Base-by-base conservation (phyloP, 2,113 vertebrate genomes). In the Callorhinus ursinus region DNA sequence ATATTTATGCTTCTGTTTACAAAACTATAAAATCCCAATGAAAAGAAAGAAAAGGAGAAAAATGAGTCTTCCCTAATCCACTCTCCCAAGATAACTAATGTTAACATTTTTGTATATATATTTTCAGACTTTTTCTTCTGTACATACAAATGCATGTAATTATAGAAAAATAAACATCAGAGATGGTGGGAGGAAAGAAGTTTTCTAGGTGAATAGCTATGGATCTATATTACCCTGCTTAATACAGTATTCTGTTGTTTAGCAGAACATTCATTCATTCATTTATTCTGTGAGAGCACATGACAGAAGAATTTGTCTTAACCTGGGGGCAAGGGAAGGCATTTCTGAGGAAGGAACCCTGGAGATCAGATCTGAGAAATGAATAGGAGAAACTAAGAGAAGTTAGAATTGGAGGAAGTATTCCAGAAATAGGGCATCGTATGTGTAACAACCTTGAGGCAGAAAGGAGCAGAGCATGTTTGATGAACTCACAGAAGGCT, bases 1-100 rank as follows among this genome's bases (percentile, higher is more conserved):
- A 21, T 80, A 69, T 46, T 71, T 67, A 33, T 67, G 63, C 63
- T 33, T 67, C 31, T 67, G 31, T 36, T 80, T 67, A 69, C 15
- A 57, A 77, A 31, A 77, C 42, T 31, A 49, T 77, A 49, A 77
- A 77, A 93, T 87, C 46, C 31, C 57, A 90, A 71, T 87, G 67
- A 81, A 90, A 88, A 82, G 39, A 97, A 84, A 90, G 77, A 65
- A 82, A 95, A 61, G 94, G 82, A 83, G 81, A 92, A 95, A 88
- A 69, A 2, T 88, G 93, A 88, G 36, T 92, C 42, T 96, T 93
- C 15, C 36, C 19, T 80, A 93, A 88, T 65, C 8, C 10, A 81
- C 1, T 49, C 11, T 81, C 51, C 55, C 95, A 6, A 85, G 36
- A 83, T 86, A 93, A 96, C 71, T 90, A 24, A 76, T 85, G 15